These are phyloP conservation scores for Blastomussa wellsi DNA, from an alignment of 92 coral and sea anemone genomes.

Conservation along the genomic window DNA sequence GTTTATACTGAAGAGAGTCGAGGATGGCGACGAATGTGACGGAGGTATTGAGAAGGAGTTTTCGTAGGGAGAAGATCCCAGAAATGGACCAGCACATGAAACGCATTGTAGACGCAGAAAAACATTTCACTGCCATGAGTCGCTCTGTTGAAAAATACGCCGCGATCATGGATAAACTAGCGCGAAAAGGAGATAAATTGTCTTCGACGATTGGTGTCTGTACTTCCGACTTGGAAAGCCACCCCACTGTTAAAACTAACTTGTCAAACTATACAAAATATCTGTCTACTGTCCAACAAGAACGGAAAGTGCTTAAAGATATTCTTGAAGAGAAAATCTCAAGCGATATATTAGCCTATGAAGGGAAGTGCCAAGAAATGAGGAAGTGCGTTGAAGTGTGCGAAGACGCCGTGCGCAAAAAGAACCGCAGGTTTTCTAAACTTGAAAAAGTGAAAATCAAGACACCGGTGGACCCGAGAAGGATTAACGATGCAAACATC, in stretches of 20 bases:
- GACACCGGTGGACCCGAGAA: conserved; percentile 62
- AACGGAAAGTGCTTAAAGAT: conserved; percentile 17
- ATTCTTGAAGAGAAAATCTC: conserved; percentile 31
- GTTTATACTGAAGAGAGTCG: neutral
- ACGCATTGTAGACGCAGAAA: conserved; percentile 53
- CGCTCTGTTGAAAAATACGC: conserved; percentile 62
- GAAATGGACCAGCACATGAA: conserved; percentile 26
- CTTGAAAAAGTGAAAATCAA: conserved; percentile 57
- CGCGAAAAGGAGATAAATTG: conserved; percentile 63
- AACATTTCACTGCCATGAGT: conserved; percentile 59
- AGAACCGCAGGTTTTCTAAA: conserved; percentile 36
- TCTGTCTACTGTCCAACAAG: conserved; percentile 28
- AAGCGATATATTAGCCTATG: conserved; percentile 57
- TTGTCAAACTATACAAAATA: conserved; percentile 13
- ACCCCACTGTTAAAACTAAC: conserved; percentile 3
- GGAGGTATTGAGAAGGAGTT: conserved; percentile 11
- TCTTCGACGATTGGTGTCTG: conserved; percentile 49
- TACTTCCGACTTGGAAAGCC: conserved; percentile 16
- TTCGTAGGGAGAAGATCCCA: conserved; percentile 9
- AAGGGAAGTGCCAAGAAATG: conserved; percentile 69
- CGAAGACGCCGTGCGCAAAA: conserved; percentile 53
- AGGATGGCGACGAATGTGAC: conserved; percentile 24
- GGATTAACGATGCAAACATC: conserved; percentile 65
- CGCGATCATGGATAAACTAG: conserved; percentile 43
- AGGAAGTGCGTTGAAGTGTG: conserved; percentile 60